phyloP scores from a whole-genome alignment of 2,797 vertebrate genomes.

The Aldrovandia affinis region DNA sequence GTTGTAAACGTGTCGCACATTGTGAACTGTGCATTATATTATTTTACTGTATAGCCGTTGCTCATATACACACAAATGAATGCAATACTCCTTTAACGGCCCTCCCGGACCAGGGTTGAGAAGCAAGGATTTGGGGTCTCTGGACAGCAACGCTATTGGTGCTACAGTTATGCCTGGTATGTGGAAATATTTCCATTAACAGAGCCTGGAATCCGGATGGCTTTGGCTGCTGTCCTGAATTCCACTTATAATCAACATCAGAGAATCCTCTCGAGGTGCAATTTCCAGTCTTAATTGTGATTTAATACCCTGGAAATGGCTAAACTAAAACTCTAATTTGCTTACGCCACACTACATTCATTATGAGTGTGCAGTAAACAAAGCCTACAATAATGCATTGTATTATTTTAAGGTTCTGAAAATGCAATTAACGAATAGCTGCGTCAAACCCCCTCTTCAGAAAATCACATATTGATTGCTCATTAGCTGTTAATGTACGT shows the following conservation, averaged over 20 bases:
- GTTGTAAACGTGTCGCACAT: no score
- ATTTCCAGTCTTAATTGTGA: constrained; percentile 70
- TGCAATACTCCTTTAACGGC: neutral
- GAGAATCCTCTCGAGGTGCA: constrained; percentile 56
- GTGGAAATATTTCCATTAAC: neutral
- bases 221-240: constrained; percentile 42
- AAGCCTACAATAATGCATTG: constrained; percentile 50
- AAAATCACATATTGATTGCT: constrained; percentile 60
- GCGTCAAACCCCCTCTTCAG: constrained; percentile 48
- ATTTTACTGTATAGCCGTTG: neutral
- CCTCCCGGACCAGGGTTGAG: neutral
- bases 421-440: constrained; percentile 28
- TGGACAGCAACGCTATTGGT: neutral
- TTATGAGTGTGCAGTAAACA: constrained; percentile 68
- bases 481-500: constrained; percentile 67
- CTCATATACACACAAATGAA: neutral
- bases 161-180: neutral
- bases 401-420: constrained; percentile 54
- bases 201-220: constrained; percentile 33
- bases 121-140: neutral
- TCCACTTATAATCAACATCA: constrained; percentile 57
- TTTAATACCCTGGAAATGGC: constrained; percentile 68
- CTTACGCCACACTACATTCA: constrained; percentile 62
- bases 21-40: no score
- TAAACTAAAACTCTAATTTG: constrained; percentile 67